phyloP scores from a whole-genome alignment of 2,888 invertebrate genomes.

The Tricholauxania praeusta region DNA sequence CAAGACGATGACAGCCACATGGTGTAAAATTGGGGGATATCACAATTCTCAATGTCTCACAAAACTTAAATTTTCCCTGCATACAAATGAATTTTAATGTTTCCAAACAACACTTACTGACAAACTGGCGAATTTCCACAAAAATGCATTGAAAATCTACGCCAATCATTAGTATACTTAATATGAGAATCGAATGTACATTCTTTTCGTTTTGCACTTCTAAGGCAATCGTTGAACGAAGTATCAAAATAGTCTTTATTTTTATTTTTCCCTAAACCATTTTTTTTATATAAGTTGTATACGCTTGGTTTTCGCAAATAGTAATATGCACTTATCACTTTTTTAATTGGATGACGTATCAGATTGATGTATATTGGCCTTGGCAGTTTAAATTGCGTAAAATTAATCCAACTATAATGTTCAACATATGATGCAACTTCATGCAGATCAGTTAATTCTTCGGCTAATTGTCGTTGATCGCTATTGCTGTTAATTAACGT shows the following conservation, averaged over 20 bases:
- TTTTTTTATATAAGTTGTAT: too few species aligned
- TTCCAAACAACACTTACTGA: constrained; percentile 38
- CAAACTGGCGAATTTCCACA: constrained; percentile 42
- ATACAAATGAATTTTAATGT: too few species aligned
- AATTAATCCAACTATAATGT: constrained; percentile 88
- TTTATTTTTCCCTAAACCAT: constrained; percentile 75
- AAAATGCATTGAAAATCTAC: constrained; percentile 42
- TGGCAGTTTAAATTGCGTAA: constrained; percentile 81
- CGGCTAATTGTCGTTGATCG: constrained; percentile 79
- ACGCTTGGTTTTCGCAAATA: constrained; percentile 74
- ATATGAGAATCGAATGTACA: constrained; percentile 39
- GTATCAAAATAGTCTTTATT: constrained; percentile 59
- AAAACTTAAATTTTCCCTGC: too few species aligned
- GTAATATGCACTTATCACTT: constrained; percentile 91
- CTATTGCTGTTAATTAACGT: constrained; percentile 56
- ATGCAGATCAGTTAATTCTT: constrained; percentile 76
- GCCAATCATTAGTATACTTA: constrained; percentile 42
- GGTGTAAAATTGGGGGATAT: too few species aligned
- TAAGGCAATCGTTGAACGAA: constrained; percentile 53
- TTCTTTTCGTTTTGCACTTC: constrained; percentile 20
- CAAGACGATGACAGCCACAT: too few species aligned
- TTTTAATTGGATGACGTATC: constrained; percentile 88
- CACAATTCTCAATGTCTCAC: too few species aligned
- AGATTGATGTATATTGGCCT: constrained; percentile 89
- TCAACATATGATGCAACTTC: constrained; percentile 85